Evolutionary conservation across 1,140 invertebrate genomes (phyloP).

Genomic region (Lucilia sericata): DNA sequence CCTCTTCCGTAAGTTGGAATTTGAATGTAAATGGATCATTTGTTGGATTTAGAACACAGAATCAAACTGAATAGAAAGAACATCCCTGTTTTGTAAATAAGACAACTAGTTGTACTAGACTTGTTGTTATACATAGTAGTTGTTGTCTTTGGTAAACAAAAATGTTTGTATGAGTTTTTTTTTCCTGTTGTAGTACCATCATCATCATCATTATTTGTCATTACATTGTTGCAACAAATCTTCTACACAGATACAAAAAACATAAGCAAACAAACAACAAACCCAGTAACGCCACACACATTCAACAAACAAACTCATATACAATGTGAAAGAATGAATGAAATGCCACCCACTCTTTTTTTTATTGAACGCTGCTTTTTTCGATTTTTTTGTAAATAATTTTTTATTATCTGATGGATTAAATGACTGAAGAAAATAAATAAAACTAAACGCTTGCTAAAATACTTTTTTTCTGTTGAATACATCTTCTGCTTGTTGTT

Average conservation of each 20-base stretch:
- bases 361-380: not conserved
- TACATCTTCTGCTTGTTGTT: not conserved
- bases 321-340: not conserved
- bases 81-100: not conserved
- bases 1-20: not conserved
- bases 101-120: not conserved
- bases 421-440: conserved; percentile 1
- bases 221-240: conserved; percentile 24
- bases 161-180: not conserved
- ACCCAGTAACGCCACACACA: not conserved
- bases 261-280: not conserved
- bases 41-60: not conserved
- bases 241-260: not conserved
- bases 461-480: not conserved
- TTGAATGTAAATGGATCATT: not conserved
- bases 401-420: not conserved
- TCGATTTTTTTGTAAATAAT: not conserved
- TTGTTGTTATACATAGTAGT: not conserved
- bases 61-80: not conserved
- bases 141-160: not conserved
- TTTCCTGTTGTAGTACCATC: conserved; percentile 12
- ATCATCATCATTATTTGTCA: conserved; percentile 27
- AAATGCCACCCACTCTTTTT: conserved; percentile 19
- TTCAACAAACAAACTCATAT: not conserved
- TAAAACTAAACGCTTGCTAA: conserved; percentile 6